These are phyloP conservation scores for Nymphalis urticae DNA, from an alignment of 2,888 invertebrate genomes.

Conservation along the genomic window DNA sequence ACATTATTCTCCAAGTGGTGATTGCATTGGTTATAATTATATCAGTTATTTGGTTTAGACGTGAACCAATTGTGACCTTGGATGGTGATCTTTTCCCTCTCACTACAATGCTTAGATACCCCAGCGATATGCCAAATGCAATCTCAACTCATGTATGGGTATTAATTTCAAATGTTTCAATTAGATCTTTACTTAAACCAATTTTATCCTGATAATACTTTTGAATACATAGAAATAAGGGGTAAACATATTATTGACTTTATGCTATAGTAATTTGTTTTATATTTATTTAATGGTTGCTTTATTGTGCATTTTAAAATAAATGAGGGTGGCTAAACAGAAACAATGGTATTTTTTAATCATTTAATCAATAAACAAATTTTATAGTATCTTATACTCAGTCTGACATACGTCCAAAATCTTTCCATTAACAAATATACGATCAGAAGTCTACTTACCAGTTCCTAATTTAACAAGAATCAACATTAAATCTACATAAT, in stretches of 20 bases:
- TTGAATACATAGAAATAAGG: too few species aligned
- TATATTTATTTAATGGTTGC: constrained; percentile 16
- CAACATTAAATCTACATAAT: constrained; percentile 33
- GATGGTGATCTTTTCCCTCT: constrained; percentile 69
- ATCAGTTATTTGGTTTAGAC: constrained; percentile 70
- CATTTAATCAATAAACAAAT: constrained; percentile 72
- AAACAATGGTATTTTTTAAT: constrained; percentile 45
- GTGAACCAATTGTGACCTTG: constrained; percentile 68
- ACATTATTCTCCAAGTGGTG: constrained; percentile 60
- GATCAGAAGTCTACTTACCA: constrained; percentile 56
- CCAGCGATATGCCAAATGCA: constrained; percentile 68
- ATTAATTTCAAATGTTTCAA: constrained; percentile 69
- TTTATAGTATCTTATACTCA: constrained; percentile 75
- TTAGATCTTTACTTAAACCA: constrained; percentile 69
- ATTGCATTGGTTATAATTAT: constrained; percentile 58
- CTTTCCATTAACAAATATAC: constrained; percentile 66
- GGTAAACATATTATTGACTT: too few species aligned
- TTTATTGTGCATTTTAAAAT: not conserved
- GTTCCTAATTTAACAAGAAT: constrained; percentile 48
- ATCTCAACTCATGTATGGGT: constrained; percentile 76
- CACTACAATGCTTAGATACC: constrained; percentile 65
- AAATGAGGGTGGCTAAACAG: constrained; percentile 29
- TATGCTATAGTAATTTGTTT: too few species aligned
- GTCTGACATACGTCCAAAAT: constrained; percentile 66
- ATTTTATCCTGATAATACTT: constrained; percentile 46